phyloP scores from a whole-genome alignment of 35 echinoderm and acorn worm genomes.

The Heliocidaris tuberculata region DNA sequence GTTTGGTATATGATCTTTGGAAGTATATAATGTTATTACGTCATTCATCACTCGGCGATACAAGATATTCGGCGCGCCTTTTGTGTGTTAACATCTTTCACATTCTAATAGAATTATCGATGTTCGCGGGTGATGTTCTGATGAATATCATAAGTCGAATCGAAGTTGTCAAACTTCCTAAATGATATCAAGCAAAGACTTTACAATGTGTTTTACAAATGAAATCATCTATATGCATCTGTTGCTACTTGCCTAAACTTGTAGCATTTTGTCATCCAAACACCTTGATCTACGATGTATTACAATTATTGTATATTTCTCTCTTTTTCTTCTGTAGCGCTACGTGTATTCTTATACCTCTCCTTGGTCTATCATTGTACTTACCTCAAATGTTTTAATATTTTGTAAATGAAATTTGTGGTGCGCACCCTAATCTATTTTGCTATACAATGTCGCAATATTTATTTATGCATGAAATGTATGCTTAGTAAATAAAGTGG shows the following conservation, averaged over 20 bases:
- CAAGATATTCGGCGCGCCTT: neutral
- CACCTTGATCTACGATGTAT: slow-evolving; percentile 5
- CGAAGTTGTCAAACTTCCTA: neutral
- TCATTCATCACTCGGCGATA: neutral
- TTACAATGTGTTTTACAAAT: neutral
- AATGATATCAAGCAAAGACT: neutral
- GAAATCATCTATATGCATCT: neutral
- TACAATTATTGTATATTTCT: neutral
- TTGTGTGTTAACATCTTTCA: neutral
- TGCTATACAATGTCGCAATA: slow-evolving; percentile 30
- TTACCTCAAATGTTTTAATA: slow-evolving; percentile 16
- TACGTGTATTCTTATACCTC: neutral
- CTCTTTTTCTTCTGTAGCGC: neutral
- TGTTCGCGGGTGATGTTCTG: neutral
- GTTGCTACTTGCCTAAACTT: neutral
- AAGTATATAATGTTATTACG: neutral
- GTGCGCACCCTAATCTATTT: slow-evolving; percentile 39
- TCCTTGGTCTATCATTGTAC: neutral
- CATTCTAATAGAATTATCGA: neutral
- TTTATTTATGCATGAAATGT: slow-evolving; percentile 41
- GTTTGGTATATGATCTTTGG: slow-evolving; percentile 16
- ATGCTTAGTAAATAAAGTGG: slow-evolving; percentile 41
- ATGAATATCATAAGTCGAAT: neutral
- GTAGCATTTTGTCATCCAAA: slow-evolving; percentile 4
- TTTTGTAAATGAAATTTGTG: slow-evolving; percentile 36